A percentile compares a stretch with the other conserved stretches of the same genome.
phyloP scores from a whole-genome alignment of 2,888 invertebrate genomes.

The Corythucha ciliata region DNA sequence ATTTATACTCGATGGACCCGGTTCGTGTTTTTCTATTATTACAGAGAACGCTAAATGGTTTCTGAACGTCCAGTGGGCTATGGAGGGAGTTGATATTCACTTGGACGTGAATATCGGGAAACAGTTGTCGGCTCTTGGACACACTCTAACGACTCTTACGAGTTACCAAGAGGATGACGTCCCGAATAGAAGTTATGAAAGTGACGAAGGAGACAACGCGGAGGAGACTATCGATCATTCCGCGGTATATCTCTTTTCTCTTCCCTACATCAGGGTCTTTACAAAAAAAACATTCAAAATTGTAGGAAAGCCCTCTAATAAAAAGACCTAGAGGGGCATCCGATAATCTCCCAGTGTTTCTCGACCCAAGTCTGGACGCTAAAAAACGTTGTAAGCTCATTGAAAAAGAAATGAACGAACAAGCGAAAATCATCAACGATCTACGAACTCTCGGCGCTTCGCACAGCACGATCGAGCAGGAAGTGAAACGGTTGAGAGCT shows the following conservation, averaged over 20 bases:
- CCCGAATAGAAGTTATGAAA: constrained; percentile 59
- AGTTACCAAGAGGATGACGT: constrained; percentile 78
- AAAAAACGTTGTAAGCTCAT: constrained; percentile 82
- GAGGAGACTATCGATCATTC: constrained; percentile 35
- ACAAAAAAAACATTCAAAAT: constrained; percentile 1
- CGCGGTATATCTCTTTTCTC: constrained; percentile 28
- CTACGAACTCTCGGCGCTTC: constrained; percentile 78
- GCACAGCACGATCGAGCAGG: constrained; percentile 81
- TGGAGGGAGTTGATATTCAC: constrained; percentile 98
- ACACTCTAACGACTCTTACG: constrained; percentile 90
- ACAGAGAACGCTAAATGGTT: constrained; percentile 95
- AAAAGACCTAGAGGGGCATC: constrained; percentile 53
- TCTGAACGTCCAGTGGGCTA: constrained; percentile 95
- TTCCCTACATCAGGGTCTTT: not conserved
- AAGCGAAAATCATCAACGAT: constrained; percentile 90
- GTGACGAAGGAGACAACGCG: constrained; percentile 59
- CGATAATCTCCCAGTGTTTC: constrained; percentile 72
- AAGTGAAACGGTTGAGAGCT: constrained; percentile 83
- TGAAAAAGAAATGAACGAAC: constrained; percentile 96
- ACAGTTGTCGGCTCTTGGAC: constrained; percentile 84
- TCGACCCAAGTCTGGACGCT: constrained; percentile 68
- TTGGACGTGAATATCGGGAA: constrained; percentile 93
- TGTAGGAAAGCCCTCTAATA: constrained; percentile 57
- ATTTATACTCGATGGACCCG: not conserved
- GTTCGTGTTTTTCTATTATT: constrained; percentile 27